Percentiles rank a stretch among this genome's conserved stretches.
Conservation (phyloP, 2,113 vertebrate genomes). For the Nesoenas mayeri region DNA sequence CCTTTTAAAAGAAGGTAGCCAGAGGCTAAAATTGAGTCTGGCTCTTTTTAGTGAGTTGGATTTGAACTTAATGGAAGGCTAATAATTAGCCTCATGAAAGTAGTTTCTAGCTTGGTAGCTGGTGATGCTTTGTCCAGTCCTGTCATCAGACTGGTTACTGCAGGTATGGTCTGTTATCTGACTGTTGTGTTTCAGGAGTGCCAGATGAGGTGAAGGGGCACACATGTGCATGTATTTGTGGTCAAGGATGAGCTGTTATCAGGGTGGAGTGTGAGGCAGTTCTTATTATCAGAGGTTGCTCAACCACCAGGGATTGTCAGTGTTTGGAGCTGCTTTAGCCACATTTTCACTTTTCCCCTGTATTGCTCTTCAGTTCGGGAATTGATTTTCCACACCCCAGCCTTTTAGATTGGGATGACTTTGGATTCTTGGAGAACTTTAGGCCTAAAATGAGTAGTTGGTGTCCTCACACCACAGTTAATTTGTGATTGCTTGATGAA, state of each 20-base stretch:
- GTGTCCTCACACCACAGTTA: not conserved
- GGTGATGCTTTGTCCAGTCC: not conserved
- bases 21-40: not conserved
- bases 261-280: not conserved
- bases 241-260: not conserved
- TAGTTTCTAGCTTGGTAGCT: not conserved
- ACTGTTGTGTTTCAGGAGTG: not conserved
- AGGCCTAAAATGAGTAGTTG: not conserved
- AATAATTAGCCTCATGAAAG: not conserved
- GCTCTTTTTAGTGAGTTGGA: not conserved
- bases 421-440: not conserved
- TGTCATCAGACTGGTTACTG: not conserved
- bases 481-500: not conserved
- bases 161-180: not conserved
- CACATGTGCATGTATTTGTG: rapidly evolving
- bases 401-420: not conserved
- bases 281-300: not conserved
- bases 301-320: too few species aligned
- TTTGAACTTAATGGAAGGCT: not conserved
- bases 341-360: not conserved
- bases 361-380: not conserved
- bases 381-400: not conserved
- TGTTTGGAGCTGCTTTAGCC: not conserved
- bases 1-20: not conserved
- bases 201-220: not conserved